Conservation (phyloP, 2,113 vertebrate species). For the Lampris megalopsis region DNA sequence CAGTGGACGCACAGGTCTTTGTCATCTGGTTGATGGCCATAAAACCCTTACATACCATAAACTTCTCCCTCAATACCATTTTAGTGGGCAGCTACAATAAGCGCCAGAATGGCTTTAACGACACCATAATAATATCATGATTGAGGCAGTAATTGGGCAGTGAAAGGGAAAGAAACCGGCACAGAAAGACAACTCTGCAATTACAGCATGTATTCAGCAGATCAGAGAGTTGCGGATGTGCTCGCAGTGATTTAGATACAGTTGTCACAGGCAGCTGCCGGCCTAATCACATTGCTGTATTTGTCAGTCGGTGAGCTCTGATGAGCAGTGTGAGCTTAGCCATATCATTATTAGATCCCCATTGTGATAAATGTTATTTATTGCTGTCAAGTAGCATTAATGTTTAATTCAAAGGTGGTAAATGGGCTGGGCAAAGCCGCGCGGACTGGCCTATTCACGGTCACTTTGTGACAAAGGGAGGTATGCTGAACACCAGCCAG, state of each 20-base stretch:
- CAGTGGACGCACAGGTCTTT: background rate
- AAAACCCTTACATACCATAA: constrained; percentile 14
- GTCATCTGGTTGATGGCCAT: constrained; percentile 10
- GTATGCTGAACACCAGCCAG: constrained; percentile 86
- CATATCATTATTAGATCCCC: constrained; percentile 96
- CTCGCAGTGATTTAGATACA: constrained; percentile 91
- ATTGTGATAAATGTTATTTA: constrained; percentile 99
- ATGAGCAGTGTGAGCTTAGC: constrained; percentile 89
- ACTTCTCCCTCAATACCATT: background rate
- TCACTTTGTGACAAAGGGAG: constrained; percentile 88
- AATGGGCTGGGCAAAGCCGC: constrained; percentile 85
- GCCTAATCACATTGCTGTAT: constrained; percentile 93
- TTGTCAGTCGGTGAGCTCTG: constrained; percentile 92
- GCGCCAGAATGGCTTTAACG: constrained; percentile 49
- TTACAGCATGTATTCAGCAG: constrained; percentile 79
- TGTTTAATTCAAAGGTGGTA: constrained; percentile 95
- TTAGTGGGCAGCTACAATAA: constrained; percentile 14
- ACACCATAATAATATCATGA: constrained; percentile 60
- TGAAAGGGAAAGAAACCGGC: constrained; percentile 55
- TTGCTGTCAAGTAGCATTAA: constrained; percentile 97
- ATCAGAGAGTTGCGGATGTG: constrained; percentile 86
- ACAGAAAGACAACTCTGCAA: constrained; percentile 60
- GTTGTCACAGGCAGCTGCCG: constrained; percentile 95
- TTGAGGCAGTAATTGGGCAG: constrained; percentile 68
- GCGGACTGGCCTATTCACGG: constrained; percentile 86